A percentile compares a stretch with the other conserved stretches of the same genome.
Evolutionary conservation across 2,113 vertebrate species (phyloP).

Genomic region (Acanthochromis polyacanthus): DNA sequence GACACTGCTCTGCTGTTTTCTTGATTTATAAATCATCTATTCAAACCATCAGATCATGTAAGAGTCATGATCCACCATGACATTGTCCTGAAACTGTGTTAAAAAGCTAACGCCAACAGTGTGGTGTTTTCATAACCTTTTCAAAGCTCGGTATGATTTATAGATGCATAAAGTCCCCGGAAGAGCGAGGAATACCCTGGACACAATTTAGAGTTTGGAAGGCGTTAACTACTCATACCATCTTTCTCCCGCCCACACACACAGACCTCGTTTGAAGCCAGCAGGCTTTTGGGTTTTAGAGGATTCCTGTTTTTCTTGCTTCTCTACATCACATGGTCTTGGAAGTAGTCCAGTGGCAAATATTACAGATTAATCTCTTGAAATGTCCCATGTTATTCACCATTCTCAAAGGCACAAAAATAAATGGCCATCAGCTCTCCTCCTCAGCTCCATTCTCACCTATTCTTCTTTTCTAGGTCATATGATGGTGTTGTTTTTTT

Average conservation of each 20-base stretch:
- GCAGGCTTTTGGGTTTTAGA: constrained; percentile 62
- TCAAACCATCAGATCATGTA: constrained; percentile 30
- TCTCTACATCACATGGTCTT: constrained; percentile 57
- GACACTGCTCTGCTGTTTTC: constrained; percentile 17
- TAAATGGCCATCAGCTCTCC: neutral
- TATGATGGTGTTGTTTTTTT: neutral
- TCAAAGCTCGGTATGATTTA: constrained; percentile 44
- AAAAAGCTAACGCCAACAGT: constrained; percentile 29
- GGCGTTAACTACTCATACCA: constrained; percentile 55
- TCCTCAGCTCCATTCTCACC: neutral
- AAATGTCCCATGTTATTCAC: constrained; percentile 29
- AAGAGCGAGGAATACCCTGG: constrained; percentile 56
- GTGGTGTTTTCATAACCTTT: constrained; percentile 37
- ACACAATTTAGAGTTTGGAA: constrained; percentile 39
- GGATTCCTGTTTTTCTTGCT: constrained; percentile 79
- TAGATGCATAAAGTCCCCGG: constrained; percentile 48
- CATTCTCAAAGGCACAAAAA: constrained; percentile 27
- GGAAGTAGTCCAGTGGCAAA: constrained; percentile 52
- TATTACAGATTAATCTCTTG: constrained; percentile 36
- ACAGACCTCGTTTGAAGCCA: constrained; percentile 52
- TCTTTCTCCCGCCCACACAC: constrained; percentile 62
- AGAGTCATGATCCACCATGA: constrained; percentile 34
- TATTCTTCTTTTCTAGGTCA: constrained; percentile 1
- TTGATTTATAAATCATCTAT: constrained; percentile 44
- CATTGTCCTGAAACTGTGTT: constrained; percentile 38